These are phyloP conservation scores for Altica lythri DNA, from an alignment of 2,888 invertebrate species.

Conservation along the genomic window DNA sequence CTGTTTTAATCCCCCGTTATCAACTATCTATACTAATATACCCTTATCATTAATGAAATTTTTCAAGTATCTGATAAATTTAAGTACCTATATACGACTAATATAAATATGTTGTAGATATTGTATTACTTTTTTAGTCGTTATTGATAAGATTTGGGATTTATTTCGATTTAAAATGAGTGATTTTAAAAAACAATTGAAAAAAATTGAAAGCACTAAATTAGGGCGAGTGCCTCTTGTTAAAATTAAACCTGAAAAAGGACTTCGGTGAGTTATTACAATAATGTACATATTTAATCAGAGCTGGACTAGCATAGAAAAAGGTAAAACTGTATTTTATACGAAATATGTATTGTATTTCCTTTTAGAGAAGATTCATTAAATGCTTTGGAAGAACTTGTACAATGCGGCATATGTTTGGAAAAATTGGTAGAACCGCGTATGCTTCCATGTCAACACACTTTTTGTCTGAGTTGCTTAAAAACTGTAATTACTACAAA, in stretches of 20 bases:
- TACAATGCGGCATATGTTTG: constrained; percentile 66
- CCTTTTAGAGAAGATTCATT: constrained; percentile 46
- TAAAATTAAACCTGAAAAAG: neutral
- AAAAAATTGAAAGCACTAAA: constrained; percentile 2
- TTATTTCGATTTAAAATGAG: neutral
- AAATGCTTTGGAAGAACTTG: constrained; percentile 63
- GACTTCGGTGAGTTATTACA: constrained; percentile 5
- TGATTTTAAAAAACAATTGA: constrained; percentile 5
- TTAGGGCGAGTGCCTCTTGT: neutral
- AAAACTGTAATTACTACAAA: constrained; percentile 55
- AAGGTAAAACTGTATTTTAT: neutral
- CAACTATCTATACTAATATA: no score
- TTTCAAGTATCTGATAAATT: no score
- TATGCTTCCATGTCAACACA: constrained; percentile 71
- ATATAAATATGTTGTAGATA: no score
- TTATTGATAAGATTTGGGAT: neutral
- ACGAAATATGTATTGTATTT: no score
- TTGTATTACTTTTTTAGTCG: no score
- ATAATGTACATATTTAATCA: neutral
- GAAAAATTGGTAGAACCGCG: constrained; percentile 63
- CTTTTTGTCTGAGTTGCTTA: constrained; percentile 67
- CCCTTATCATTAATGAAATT: no score
- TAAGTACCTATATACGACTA: no score
- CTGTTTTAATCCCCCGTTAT: no score
- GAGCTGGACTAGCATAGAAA: neutral